Evolutionary conservation across 1,140 invertebrate species (phyloP), one percentile per base, ranked within the genome.

Genomic region (Phenacoccus solenopsis): DNA sequence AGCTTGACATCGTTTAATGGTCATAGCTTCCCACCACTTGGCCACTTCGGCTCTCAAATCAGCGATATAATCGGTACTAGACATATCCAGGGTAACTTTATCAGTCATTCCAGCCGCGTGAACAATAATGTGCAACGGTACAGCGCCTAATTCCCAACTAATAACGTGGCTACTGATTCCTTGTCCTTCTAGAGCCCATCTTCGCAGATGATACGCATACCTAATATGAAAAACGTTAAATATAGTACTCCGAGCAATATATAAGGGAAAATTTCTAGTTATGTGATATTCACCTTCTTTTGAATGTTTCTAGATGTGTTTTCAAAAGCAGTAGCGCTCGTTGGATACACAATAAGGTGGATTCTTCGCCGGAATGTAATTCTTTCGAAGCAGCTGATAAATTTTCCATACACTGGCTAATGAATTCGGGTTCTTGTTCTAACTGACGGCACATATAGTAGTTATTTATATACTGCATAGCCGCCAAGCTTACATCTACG

Each of bases 361-460:
- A 85, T 75, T 96, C 92, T 75, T 90, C 87, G 72, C 81, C 84
- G 74, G 76, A 79, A 72, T 84, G 84, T 0, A 94, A 78, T 70
- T 89, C 86, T 71, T 85, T 84, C 0, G 90, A 87, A 3, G 93
- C 91, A 7, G 87, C 87, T 7, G 88, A 87, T 4, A 97, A 80
- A 79, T 93, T 90, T 30, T 87, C 87, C 92, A 96, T 96, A 76
- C 93, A 96, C 72, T 91, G 88, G 0, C 88, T 85, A 0, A 96
- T 89, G 78, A 97, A 96, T 76, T 96, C 93, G 71, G 91, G 88
- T 78, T 96, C 93, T 73, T 93, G 88, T 70, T 93, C 90, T 25
- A 96, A 76, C 78, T 93, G 90, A 25, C 91, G 90, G 84, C 96
- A 93, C 79, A 96, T 96, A 78, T 96, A 97, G 78, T 96, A 97